Evolutionary conservation across 2,888 invertebrate genomes (phyloP), one percentile per base, ranked within the genome.

Genomic region (Polydrusus cervinus): DNA sequence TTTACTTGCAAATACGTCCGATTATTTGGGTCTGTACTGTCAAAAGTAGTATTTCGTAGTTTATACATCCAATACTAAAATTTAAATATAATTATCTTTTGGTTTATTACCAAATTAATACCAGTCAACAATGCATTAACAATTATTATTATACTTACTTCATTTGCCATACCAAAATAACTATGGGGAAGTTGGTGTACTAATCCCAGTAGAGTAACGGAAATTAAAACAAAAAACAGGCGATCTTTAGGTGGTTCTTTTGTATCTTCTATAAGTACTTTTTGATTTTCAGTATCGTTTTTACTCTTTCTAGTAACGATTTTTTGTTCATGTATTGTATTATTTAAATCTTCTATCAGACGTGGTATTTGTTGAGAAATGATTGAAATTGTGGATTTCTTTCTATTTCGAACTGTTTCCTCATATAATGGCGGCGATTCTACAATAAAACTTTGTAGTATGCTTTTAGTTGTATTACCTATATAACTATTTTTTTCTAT

Each of bases 31-130:
- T 81, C 78, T 0, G 64, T 67, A 10, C 66, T 77, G 13, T 74
- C 66, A 7, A 34, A 53, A 1, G 77, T 74, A 1, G 69, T 67
- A 40, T 79, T 78, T 25, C 80, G 51, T 43, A 80, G 79, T 65
- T 80, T 80, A 51, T 79, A 78, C 80, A 80, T 80, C 80, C 80
- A 80, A 43, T 80, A 80, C 80, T 80, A 38, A 55, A 79, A 79
- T 0, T 57, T 34, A 47, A 75, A 53, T 7, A 9, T 25, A 2
- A 65, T 38, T 16, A 62, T 9, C 25, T 34, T 34, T 7, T 34
- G 8, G 34, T 34, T 3, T 34, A 34, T 34, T 34, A 25, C 1
- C 3, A 25, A 25, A 25, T 5, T 25, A 25, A 3, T 3, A 25
- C 25, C 25, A 25, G n/a, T n/a, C n/a, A n/a, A n/a, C n/a, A n/a